Conservation (phyloP, 1,140 invertebrate genomes). For the Drosophila jambulina region DNA sequence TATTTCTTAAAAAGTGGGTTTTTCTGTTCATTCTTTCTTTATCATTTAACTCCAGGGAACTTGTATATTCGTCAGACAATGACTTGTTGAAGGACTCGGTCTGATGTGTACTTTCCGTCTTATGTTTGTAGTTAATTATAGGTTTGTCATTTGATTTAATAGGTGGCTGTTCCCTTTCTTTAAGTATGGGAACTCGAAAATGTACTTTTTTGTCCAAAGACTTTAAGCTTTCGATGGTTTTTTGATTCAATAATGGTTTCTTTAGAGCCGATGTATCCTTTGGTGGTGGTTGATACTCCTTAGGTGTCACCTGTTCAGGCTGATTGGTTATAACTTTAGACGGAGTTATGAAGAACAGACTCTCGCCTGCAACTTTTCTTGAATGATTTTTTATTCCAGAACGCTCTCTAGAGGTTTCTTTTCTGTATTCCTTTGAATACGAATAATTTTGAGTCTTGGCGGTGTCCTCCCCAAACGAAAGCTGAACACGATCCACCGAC, state of each 20-base stretch:
- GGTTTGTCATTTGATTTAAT: background rate
- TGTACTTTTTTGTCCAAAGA: background rate
- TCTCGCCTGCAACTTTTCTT: conserved; percentile 6
- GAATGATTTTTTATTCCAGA: background rate
- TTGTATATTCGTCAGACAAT: background rate
- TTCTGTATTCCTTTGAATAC: background rate
- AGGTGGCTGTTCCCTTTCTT: too few species aligned
- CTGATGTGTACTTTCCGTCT: background rate
- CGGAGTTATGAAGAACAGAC: background rate
- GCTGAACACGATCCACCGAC: background rate
- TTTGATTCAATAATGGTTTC: background rate
- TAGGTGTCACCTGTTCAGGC: too few species aligned
- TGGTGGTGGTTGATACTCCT: background rate
- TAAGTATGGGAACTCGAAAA: background rate
- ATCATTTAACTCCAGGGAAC: background rate
- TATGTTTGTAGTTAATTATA: background rate
- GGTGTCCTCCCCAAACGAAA: background rate
- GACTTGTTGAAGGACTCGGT: background rate
- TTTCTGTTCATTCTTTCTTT: background rate
- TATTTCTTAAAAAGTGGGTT: background rate
- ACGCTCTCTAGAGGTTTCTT: background rate
- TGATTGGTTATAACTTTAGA: background rate
- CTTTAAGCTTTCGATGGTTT: background rate
- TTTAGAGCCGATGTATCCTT: background rate
- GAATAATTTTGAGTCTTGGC: background rate